Base-by-base conservation (phyloP, 2,888 invertebrate species). In the Notodonta ziczac region DNA sequence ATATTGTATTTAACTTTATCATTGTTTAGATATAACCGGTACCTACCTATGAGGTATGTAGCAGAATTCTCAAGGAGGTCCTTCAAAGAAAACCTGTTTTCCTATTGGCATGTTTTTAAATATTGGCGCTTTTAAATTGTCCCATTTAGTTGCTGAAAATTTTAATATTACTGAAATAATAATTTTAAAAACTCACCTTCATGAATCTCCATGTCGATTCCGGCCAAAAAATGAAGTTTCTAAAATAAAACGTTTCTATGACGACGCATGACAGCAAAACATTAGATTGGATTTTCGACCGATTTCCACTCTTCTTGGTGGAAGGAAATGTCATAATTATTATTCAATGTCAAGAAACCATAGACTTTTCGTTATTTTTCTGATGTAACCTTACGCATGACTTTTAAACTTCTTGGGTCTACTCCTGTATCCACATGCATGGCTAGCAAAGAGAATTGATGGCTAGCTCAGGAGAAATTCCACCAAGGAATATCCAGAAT, bases 201-300 rank as follows among this genome's bases (percentile, higher is more conserved):
- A 76, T 82, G 84, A 82, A 86, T 86, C 80, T 93, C 93, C 93
- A 93, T 93, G 86, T 90, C 93, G 82, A 83, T 83, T 82, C 88
- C 87, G 85, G 84, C 86, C 86, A 89, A 90, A 76, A 88, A 88
- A 86, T 86, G 74, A 89, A 89, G 86, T 89, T 88, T 80, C 79
- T 89, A 90, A 90, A 89, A 81, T 84, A 85, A 81, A 77, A 80
- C 90, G 93, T 93, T 93, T 93, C 93, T 93, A 93, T 93, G 93
- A 89, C 93, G 88, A 93, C 93, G 85, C 93, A 93, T 93, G 93
- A 93, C 90, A 90, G 89, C 84, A 87, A 87, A 82, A 87, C 86
- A 46, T 46, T 46, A 7, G 24, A 24, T 42, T 42, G 42, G 42
- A 42, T 42, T 46, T n/a, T 7, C 35, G 35, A 35, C 35, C 35